Percentiles rank a stretch among this genome's conserved stretches.
Evolutionary conservation across 2,888 invertebrate genomes (phyloP).

Genomic region (Schizaphis graminum): DNA sequence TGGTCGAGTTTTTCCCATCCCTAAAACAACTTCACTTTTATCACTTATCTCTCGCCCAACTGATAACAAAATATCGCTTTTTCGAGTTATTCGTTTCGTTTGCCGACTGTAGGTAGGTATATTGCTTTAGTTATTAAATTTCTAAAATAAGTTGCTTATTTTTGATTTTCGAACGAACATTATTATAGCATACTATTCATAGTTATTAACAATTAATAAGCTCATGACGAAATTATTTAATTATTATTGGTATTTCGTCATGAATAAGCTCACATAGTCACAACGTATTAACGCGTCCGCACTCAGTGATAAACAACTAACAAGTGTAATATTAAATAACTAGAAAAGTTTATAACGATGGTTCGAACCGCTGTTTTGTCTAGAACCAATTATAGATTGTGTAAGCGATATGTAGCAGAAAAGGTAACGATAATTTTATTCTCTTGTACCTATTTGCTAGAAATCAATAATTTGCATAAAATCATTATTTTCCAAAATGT

Average conservation of each 20-base stretch:
- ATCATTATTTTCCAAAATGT: not conserved
- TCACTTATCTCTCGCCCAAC: not conserved
- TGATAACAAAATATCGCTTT: not conserved
- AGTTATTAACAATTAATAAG: not conserved
- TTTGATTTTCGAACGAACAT: not conserved
- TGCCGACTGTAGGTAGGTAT: too few relatives aligned
- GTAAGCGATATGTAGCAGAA: constrained; percentile 46
- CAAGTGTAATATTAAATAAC: not conserved
- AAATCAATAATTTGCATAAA: not conserved
- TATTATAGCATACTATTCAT: not conserved
- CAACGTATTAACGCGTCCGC: not conserved
- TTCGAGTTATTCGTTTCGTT: not conserved
- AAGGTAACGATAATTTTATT: constrained; percentile 32
- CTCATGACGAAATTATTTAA: too few relatives aligned
- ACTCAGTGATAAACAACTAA: not conserved
- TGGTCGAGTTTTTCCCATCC: constrained; percentile 41
- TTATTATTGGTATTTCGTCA: too few relatives aligned
- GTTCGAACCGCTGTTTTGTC: not conserved
- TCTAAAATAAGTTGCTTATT: not conserved
- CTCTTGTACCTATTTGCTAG: not conserved
- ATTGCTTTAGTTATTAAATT: not conserved
- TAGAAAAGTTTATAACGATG: constrained; percentile 17
- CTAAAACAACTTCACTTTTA: not conserved
- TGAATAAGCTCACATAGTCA: not conserved
- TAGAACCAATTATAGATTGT: constrained; percentile 34